Evolutionary conservation across 2,888 invertebrate species (phyloP), one percentile per base, ranked within the genome.

Genomic region (Pyrrhia umbra): DNA sequence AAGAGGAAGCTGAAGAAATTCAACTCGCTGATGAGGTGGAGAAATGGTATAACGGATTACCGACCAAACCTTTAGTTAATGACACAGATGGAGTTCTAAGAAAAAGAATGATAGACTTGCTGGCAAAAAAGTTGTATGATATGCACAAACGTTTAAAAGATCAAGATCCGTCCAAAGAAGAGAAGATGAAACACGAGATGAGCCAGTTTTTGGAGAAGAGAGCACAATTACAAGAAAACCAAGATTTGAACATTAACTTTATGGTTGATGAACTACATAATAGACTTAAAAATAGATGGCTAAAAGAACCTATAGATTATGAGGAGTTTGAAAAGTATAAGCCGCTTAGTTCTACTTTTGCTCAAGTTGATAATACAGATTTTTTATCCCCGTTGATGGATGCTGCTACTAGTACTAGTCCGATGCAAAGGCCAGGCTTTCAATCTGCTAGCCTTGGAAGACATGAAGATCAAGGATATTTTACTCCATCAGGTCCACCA

Each of bases 1-100:
- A 79, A 62, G 80, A 88, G 21, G 88, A 90, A 77, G 85, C 86
- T 1, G 85, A 90, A 66, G 87, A 88, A 79, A 86, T 92, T 25
- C 77, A 88, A 56, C 66, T 92, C 56, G 85, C 82, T 18, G 76
- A 87, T 15, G 90, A 90, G 75, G 80, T 93, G 13, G 86, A 89
- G 20, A 77, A 86, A 45, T 90, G 90, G 89, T 87, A 87, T 61
- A 80, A 75, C 21, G 82, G 83, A 51, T 77, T 91, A 37, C 88
- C 88, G 6, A 63, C 84, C 0, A 37, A 56, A 13, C 68, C 78
- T 30, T 65, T 77, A 30, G 42, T 67, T 27, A 81, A 82, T 23
- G 73, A 75, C 34, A 54, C 64, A 25, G 82, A 86, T 27, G 70
- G 69, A 10, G 54, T 85, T 10, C 77, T 82, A 39, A 84, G 75